Percentiles rank a stretch among this genome's conserved stretches.
These are phyloP conservation scores for Drosophila carrolli DNA, from an alignment of 1,140 invertebrate genomes.

Conservation along the genomic window DNA sequence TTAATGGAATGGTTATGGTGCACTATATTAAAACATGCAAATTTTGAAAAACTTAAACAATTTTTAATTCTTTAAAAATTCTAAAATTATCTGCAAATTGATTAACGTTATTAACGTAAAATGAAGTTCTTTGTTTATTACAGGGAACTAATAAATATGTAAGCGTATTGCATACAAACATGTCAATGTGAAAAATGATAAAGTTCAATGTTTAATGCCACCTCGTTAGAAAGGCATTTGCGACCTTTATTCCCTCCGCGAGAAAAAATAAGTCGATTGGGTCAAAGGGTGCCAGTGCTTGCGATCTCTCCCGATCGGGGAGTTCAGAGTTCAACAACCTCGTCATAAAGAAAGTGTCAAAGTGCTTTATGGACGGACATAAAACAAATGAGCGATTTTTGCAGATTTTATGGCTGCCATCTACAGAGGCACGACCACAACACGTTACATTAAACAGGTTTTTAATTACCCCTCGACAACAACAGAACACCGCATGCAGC, in stretches of 20 bases:
- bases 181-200: not conserved
- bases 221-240: constrained; percentile 10
- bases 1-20: too few relatives aligned
- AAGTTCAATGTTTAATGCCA: not conserved
- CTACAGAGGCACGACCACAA: constrained; percentile 17
- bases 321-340: constrained; percentile 67
- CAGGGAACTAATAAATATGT: too few relatives aligned
- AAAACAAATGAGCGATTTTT: constrained; percentile 45
- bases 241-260: not conserved
- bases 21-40: too few relatives aligned
- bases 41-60: too few relatives aligned
- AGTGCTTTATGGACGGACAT: constrained; percentile 43
- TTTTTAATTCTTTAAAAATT: too few relatives aligned
- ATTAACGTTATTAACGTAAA: not conserved
- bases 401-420: constrained; percentile 55
- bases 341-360: constrained; percentile 72
- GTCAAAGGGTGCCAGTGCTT: constrained; percentile 30
- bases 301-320: constrained; percentile 20
- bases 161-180: too few relatives aligned
- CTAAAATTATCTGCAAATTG: not conserved
- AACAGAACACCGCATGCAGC: constrained; percentile 11
- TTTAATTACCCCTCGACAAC: constrained; percentile 47
- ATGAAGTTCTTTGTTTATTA: too few relatives aligned
- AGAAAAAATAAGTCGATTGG: constrained; percentile 13
- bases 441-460: constrained; percentile 71